A percentile compares a stretch with the other conserved stretches of the same genome.
Evolutionary conservation across 2,888 invertebrate genomes (phyloP).

Genomic region (Erebia aethiops): DNA sequence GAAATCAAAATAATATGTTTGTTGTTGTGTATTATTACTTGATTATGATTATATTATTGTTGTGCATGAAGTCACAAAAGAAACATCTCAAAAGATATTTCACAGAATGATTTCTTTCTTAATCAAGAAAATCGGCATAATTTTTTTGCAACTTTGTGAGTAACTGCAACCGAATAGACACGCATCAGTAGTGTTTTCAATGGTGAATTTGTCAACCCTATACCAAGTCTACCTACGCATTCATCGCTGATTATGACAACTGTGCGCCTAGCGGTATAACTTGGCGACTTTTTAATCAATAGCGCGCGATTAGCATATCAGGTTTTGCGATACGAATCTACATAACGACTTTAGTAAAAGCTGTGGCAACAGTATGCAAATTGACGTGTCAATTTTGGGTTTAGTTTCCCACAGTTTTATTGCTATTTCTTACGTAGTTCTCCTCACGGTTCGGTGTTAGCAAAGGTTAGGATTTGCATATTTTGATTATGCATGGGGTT

Average conservation of each 20-base stretch:
- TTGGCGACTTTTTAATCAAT: conserved; percentile 69
- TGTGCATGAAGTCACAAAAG: neutral
- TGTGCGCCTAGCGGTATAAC: conserved; percentile 71
- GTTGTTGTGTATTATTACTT: too few relatives aligned
- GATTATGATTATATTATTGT: too few relatives aligned
- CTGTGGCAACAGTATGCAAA: conserved; percentile 44
- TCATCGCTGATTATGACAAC: conserved; percentile 74
- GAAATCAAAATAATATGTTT: too few relatives aligned
- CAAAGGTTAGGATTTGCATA: conserved; percentile 22
- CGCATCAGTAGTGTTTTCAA: neutral
- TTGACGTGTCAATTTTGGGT: conserved; percentile 36
- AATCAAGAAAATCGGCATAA: too few relatives aligned
- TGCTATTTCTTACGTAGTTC: conserved; percentile 31
- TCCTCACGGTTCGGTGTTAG: conserved; percentile 9
- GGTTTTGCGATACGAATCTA: conserved; percentile 51
- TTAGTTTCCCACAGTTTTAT: conserved; percentile 36
- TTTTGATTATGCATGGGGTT: conserved; percentile 9
- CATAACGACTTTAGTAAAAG: conserved; percentile 42
- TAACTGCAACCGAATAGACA: neutral
- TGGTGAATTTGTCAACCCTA: conserved; percentile 16
- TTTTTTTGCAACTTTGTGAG: neutral
- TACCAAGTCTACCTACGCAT: conserved; percentile 63
- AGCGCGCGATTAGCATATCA: conserved; percentile 69
- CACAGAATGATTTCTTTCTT: neutral
- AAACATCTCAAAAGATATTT: neutral